Evolutionary conservation across 1,140 invertebrate species (phyloP).

Genomic region (Drosophila murphyi): DNA sequence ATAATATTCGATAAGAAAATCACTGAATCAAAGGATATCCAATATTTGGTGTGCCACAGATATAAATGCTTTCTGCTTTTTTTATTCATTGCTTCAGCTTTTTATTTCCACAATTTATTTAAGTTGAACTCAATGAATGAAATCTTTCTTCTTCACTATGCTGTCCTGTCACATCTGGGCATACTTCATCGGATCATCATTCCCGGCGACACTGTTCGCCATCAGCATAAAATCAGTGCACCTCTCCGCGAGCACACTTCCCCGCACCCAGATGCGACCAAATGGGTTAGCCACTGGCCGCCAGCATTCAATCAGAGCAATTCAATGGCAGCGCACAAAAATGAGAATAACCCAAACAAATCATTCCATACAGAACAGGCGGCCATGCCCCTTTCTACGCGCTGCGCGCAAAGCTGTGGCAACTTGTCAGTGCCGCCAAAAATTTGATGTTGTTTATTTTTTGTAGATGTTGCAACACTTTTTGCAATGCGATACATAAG

Average conservation of each 20-base stretch:
- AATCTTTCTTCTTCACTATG: neutral
- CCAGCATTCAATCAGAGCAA: conserved; percentile 52
- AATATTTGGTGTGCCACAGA: too few relatives aligned
- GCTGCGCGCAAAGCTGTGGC: conserved; percentile 33
- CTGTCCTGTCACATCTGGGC: neutral
- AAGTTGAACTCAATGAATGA: neutral
- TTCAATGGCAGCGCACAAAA: conserved; percentile 46
- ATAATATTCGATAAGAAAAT: too few relatives aligned
- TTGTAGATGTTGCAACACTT: conserved; percentile 23
- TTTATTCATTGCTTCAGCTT: neutral
- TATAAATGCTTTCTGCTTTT: neutral
- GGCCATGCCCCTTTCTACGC: neutral
- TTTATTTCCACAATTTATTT: neutral
- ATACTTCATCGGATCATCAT: conserved; percentile 12
- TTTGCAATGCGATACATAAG: conserved; percentile 52
- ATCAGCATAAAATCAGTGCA: conserved; percentile 27
- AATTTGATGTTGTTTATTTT: conserved; percentile 17
- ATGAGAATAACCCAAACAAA: conserved; percentile 41
- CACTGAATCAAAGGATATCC: too few relatives aligned
- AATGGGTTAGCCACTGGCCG: neutral
- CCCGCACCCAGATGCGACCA: conserved; percentile 12
- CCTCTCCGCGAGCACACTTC: neutral
- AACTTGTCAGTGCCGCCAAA: conserved; percentile 42
- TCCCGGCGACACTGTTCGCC: neutral
- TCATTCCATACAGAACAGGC: neutral